Evolutionary conservation across 2,113 vertebrate species (phyloP).

Genomic region (Sardina pilchardus): DNA sequence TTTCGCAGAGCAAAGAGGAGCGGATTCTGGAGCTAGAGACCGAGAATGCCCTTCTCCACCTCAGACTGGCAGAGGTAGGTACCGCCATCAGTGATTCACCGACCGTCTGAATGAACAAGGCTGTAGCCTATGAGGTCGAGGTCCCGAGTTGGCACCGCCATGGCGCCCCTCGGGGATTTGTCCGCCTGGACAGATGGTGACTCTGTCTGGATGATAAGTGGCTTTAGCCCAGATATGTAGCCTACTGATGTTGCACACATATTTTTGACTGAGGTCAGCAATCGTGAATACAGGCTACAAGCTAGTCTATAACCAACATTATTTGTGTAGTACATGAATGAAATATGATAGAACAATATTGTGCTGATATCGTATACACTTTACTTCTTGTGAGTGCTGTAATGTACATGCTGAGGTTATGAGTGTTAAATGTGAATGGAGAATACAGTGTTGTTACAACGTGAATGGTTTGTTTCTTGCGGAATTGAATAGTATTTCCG

Average conservation of each 20-base stretch:
- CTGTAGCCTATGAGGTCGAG: too few species aligned
- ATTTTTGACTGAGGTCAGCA: not conserved
- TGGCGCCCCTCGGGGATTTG: constrained; percentile 38
- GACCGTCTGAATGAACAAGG: not conserved
- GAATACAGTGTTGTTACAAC: too few species aligned
- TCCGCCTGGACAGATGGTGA: constrained; percentile 34
- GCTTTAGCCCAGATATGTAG: constrained; percentile 26
- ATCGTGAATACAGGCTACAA: not conserved
- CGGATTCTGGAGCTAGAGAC: constrained; percentile 80
- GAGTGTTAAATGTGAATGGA: too few species aligned
- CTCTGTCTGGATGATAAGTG: constrained; percentile 31
- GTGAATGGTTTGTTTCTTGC: too few species aligned
- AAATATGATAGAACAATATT: too few species aligned
- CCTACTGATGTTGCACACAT: not conserved
- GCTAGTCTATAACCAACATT: not conserved
- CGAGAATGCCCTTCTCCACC: constrained; percentile 81
- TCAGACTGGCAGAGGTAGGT: constrained; percentile 78
- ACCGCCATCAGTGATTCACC: not conserved
- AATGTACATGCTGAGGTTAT: too few species aligned
- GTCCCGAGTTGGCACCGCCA: too few species aligned
- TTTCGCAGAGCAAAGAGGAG: constrained; percentile 80
- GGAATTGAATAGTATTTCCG: too few species aligned
- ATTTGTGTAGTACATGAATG: not conserved
- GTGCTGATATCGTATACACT: too few species aligned
- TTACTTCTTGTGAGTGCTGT: too few species aligned